Base-by-base conservation (phyloP, 2,888 invertebrate genomes). In the Aphidoletes aphidimyza region DNA sequence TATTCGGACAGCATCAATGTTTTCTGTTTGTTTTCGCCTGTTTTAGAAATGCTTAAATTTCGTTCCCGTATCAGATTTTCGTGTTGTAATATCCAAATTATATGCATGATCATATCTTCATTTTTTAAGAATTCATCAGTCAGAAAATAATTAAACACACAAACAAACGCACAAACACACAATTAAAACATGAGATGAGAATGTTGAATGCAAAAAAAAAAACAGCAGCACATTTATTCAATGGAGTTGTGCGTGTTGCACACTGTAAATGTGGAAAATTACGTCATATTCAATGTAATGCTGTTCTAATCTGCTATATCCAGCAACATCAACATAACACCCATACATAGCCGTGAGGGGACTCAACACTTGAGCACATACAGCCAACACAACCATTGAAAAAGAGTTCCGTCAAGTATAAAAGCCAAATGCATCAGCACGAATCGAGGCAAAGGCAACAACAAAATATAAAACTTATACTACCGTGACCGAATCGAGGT, bases 221-320 rank as follows among this genome's bases (percentile, higher is more conserved):
- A 54, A 47, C 6, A 59, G 34, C 17, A 69, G 69, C 36, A 17
- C 34, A 34, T n/a, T 69, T 30, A 14, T 69, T 69, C 1, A 34
- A n/a, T n/a, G n/a, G n/a, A n/a, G n/a, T n/a, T 69, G 69, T 69
- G 69, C 34, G 30, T 6, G 59, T 59, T 59, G 3, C 22, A 59
- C 26, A 59, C 59, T 11, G 26, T 59, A 30, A 78, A 78, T 34
- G 34, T 81, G 81, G 81, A 81, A n/a, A 81, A 81, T 81, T 36
- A 37, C 81, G 81, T 81, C 81, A 81, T 81, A 37, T 81, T 5
- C 36, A 81, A 81, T 37, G 81, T 1, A 81, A 81, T 81, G 26
- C 14, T 30, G 34, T 69, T 69, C 69, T 69, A 69, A 34, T 69
- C 69, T 69, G 22, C 54, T 5, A 22, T 54, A 54, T 69, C 2